Evolutionary conservation across 2,797 vertebrate species (phyloP).

Genomic region (Babyrousa celebensis): DNA sequence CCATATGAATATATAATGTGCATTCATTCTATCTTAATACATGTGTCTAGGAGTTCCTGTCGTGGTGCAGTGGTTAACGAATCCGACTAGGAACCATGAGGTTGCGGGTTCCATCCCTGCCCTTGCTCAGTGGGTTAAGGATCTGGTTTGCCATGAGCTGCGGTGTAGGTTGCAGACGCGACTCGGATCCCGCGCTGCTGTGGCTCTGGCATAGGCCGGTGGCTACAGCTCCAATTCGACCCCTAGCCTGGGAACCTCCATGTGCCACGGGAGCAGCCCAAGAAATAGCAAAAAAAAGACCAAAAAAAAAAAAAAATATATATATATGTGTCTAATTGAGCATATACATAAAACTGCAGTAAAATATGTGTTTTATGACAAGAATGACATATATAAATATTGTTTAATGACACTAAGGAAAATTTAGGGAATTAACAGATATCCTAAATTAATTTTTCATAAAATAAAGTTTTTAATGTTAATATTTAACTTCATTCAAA

Average conservation of each 20-base stretch:
- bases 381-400: background rate
- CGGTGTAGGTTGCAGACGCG: too few relatives aligned
- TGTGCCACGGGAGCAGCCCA: too few relatives aligned
- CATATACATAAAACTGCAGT: background rate
- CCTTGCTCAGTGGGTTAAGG: too few relatives aligned
- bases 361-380: background rate
- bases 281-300: too few relatives aligned
- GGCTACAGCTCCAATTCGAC: too few relatives aligned
- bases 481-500: background rate
- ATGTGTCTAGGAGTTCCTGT: background rate
- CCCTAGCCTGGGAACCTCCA: too few relatives aligned
- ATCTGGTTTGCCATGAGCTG: too few relatives aligned
- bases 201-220: too few relatives aligned
- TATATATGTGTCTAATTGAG: background rate
- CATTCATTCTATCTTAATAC: background rate
- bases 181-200: too few relatives aligned
- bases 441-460: background rate
- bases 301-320: background rate
- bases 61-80: too few relatives aligned
- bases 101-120: too few relatives aligned
- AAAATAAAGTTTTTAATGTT: background rate
- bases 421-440: background rate
- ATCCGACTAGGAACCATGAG: too few relatives aligned
- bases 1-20: background rate
- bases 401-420: background rate